Percentiles rank a stretch among this genome's conserved stretches.
Conservation (phyloP, 2,113 vertebrate genomes). For the Oxyura jamaicensis region DNA sequence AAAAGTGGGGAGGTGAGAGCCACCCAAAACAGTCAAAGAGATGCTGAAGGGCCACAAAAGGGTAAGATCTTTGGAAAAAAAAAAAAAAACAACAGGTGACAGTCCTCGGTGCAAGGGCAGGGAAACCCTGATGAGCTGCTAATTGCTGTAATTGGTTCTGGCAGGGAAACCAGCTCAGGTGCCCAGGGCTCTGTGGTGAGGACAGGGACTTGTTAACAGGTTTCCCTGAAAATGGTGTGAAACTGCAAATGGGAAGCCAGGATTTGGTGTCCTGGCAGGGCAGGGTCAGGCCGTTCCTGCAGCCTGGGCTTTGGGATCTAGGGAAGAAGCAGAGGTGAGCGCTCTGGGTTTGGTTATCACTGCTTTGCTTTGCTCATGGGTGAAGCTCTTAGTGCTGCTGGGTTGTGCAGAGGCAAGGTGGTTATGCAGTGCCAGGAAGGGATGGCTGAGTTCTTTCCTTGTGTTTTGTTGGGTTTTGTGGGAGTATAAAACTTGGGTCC, state of each 20-base stretch:
- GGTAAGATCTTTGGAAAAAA: neutral
- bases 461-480: fast-evolving
- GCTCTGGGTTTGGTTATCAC: neutral
- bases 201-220: neutral
- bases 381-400: neutral
- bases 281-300: fast-evolving
- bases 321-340: neutral
- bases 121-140: neutral
- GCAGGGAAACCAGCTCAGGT: neutral
- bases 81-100: neutral
- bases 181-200: neutral
- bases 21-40: neutral
- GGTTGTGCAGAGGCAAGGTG: neutral
- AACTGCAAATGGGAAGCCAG: fast-evolving
- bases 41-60: fast-evolving
- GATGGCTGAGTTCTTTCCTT: neutral
- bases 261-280: fast-evolving
- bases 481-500: neutral
- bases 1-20: neutral
- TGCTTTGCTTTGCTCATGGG: fast-evolving
- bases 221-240: neutral
- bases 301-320: neutral
- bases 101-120: neutral
- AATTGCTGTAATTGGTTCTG: slow-evolving; percentile 30
- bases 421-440: fast-evolving